A percentile compares a stretch with the other conserved stretches of the same genome.
phyloP scores from a whole-genome alignment of 2,113 vertebrate genomes.

The Pampusana beccarii region DNA sequence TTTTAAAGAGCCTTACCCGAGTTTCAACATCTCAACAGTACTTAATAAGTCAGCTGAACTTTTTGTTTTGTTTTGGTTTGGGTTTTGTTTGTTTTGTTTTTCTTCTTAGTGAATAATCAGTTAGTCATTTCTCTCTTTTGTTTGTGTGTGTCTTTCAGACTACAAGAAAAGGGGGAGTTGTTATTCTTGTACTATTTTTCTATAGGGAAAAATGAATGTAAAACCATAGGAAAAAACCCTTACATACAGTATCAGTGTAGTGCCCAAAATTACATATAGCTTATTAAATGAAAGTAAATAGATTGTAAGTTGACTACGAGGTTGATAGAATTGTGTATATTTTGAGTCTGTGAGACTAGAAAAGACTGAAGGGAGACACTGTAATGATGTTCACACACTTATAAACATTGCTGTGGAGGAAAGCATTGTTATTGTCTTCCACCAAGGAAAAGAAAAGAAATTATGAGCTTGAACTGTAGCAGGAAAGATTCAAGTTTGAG shows the following conservation, averaged over 20 bases:
- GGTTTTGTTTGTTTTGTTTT: too few species aligned
- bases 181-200: neutral
- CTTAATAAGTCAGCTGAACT: neutral
- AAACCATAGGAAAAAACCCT: neutral
- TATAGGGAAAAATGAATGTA: neutral
- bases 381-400: neutral
- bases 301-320: neutral
- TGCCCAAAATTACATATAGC: neutral
- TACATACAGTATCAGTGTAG: neutral
- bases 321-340: neutral
- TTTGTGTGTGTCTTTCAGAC: neutral
- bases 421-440: neutral
- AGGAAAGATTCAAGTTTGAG: neutral
- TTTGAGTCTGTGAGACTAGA: neutral
- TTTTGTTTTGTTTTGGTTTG: too few species aligned
- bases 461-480: neutral
- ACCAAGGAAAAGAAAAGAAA: neutral
- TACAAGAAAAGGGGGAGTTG: fast-evolving
- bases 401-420: neutral
- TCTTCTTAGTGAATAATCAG: neutral
- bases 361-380: neutral
- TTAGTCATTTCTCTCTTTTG: neutral
- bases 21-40: neutral
- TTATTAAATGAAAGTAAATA: neutral
- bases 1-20: neutral